Conservation (phyloP, 1,140 invertebrate genomes). For the Doryteuthis pealeii region DNA sequence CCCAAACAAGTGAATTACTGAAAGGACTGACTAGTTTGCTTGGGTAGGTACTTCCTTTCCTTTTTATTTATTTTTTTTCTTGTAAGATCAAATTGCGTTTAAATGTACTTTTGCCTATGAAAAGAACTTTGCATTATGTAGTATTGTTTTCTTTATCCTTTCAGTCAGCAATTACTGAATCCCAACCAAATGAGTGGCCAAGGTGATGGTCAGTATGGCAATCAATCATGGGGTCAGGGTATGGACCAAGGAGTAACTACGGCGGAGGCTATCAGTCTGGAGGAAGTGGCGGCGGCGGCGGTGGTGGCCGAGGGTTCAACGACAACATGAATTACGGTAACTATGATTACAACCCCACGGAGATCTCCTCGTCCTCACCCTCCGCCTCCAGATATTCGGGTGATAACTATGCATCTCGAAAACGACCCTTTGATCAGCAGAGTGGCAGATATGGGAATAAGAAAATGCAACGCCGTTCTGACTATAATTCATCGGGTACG, state of each 20-base stretch:
- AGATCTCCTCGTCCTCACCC: background rate
- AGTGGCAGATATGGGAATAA: background rate
- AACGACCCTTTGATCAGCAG: background rate
- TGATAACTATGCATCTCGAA: constrained; percentile 1
- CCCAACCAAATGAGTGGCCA: too few relatives aligned
- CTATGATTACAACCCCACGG: background rate
- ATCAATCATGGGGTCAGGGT: too few relatives aligned
- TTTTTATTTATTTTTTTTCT: background rate
- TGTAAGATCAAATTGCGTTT: background rate
- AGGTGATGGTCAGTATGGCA: too few relatives aligned
- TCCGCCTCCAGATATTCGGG: background rate
- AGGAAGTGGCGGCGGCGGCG: too few relatives aligned
- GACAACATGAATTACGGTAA: background rate
- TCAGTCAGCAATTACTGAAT: too few relatives aligned
- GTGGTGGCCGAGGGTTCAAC: too few relatives aligned
- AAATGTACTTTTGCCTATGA: background rate
- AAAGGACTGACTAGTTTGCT: constrained; percentile 11
- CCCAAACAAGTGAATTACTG: constrained; percentile 5
- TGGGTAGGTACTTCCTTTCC: background rate
- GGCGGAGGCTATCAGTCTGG: too few relatives aligned
- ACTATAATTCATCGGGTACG: constrained; percentile 2
- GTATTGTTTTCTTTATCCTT: too few relatives aligned
- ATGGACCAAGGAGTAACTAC: too few relatives aligned
- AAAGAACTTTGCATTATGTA: background rate
- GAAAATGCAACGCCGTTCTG: background rate